Evolutionary conservation across 2,113 vertebrate species (phyloP).

Genomic region (Sebastes schlegelii): DNA sequence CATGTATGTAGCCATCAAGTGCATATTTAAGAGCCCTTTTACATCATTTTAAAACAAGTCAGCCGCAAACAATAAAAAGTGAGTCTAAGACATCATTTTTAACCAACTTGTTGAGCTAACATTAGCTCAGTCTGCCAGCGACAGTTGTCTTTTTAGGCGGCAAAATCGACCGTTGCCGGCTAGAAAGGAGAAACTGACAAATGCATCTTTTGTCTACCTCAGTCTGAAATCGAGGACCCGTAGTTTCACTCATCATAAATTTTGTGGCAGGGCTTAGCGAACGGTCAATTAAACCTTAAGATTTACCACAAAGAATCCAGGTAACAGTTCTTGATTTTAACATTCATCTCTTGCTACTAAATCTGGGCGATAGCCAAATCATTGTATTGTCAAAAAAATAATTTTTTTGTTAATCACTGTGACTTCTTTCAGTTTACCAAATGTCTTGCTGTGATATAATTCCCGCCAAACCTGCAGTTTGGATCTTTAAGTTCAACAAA

Average conservation of each 20-base stretch:
- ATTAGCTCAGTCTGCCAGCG: not conserved
- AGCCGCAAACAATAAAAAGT: not conserved
- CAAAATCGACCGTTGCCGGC: not conserved
- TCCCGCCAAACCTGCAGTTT: not conserved
- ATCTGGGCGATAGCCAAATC: not conserved
- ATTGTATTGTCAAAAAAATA: not conserved
- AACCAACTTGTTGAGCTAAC: not conserved
- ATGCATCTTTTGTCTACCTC: not conserved
- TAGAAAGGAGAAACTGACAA: not conserved
- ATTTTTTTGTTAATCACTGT: not conserved
- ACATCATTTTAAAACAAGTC: not conserved
- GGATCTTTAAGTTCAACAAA: constrained; percentile 14
- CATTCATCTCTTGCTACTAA: not conserved
- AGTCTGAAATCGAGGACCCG: too few relatives aligned
- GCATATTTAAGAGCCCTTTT: constrained; percentile 18
- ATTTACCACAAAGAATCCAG: not conserved
- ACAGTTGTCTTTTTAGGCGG: not conserved
- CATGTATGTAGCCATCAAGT: not conserved
- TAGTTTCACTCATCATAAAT: too few relatives aligned
- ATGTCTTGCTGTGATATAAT: not conserved
- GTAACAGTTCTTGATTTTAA: not conserved
- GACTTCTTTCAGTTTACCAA: not conserved
- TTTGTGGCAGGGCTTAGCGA: not conserved
- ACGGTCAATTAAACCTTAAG: not conserved
- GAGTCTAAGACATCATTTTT: not conserved